Evolutionary conservation across 53 echinoderm and acorn worm genomes (phyloP), one percentile per base, ranked within the genome.

Genomic region (Patiria pectinifera): DNA sequence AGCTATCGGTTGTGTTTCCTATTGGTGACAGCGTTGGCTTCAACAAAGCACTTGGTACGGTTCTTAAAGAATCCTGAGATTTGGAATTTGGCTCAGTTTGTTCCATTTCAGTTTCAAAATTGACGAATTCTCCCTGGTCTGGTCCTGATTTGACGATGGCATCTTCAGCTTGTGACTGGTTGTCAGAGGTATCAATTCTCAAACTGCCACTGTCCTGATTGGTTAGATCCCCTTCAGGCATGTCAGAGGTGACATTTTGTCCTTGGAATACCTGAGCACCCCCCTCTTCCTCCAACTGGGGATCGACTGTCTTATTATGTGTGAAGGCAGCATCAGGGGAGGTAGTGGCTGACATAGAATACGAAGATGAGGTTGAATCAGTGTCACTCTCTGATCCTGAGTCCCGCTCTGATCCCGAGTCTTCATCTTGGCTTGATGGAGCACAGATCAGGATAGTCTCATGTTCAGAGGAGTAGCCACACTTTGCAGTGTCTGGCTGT

Each of bases 401-500:
- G 35, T 35, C 35, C 35, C 35, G 35, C 35, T 35, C 35, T 35
- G 35, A 35, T 53, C 53, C 53, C 0, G 82, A 49, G 48, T 76
- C 18, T 24, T 76, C 43, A 14, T 58, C 35, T 43, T 76, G 59
- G 26, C 76, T 59, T 23, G 60, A 22, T 45, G 87, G 76, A 9
- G 49, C 75, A 74, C 74, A 86, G 19, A 76, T 18, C 43, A 18
- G 6, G 18, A 58, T 48, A 6, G 83, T 83, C 53, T 76, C 61
- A 53, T 59, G 87, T 58, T 76, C 83, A 14, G 87, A 76, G 75
- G 75, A 25, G 87, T 74, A 59, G 53, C 58, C 60, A 76, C 19
- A 87, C 26, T 58, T 76, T 23, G 48, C 86, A 47, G 86, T 12
- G 15, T 74, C 59, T 25, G 87, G 76, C 87, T 75, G 87, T 71